phyloP scores from a whole-genome alignment of 2,888 invertebrate genomes.

The Aporophyla nigra region DNA sequence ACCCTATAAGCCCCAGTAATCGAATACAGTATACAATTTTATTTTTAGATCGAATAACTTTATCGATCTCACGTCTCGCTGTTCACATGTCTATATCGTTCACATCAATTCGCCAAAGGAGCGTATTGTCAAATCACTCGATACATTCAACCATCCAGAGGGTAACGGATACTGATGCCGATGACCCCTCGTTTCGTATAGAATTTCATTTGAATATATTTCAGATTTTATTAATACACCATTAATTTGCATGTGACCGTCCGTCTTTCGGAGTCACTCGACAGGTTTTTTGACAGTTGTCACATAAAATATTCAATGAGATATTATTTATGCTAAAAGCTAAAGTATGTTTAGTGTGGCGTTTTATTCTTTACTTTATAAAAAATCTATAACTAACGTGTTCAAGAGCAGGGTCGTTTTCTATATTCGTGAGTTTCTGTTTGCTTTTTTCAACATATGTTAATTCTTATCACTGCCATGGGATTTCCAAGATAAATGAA shows the following conservation, averaged over 20 bases:
- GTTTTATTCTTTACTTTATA: neutral
- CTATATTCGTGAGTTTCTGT: neutral
- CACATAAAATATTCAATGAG: slow-evolving; percentile 37
- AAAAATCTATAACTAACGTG: neutral
- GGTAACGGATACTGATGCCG: slow-evolving; percentile 65
- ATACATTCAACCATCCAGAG: slow-evolving; percentile 53
- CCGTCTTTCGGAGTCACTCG: slow-evolving; percentile 39
- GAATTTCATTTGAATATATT: slow-evolving; percentile 67
- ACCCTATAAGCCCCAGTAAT: slow-evolving; percentile 36
- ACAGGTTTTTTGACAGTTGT: slow-evolving; percentile 54
- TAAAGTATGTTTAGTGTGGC: neutral
- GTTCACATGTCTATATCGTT: slow-evolving; percentile 62
- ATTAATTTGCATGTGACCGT: slow-evolving; percentile 57
- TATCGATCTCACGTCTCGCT: slow-evolving; percentile 58
- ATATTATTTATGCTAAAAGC: slow-evolving; percentile 25
- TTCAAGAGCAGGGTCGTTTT: neutral
- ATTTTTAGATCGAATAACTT: slow-evolving; percentile 51
- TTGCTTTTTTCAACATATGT: neutral
- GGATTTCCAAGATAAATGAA: neutral
- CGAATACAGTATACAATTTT: slow-evolving; percentile 49
- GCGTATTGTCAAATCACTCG: slow-evolving; percentile 62
- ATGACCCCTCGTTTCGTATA: slow-evolving; percentile 62
- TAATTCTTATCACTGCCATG: neutral
- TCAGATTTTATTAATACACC: slow-evolving; percentile 55
- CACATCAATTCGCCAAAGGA: slow-evolving; percentile 56